Conservation (phyloP, 2,888 invertebrate genomes). For the Metacarcinus magister region DNA sequence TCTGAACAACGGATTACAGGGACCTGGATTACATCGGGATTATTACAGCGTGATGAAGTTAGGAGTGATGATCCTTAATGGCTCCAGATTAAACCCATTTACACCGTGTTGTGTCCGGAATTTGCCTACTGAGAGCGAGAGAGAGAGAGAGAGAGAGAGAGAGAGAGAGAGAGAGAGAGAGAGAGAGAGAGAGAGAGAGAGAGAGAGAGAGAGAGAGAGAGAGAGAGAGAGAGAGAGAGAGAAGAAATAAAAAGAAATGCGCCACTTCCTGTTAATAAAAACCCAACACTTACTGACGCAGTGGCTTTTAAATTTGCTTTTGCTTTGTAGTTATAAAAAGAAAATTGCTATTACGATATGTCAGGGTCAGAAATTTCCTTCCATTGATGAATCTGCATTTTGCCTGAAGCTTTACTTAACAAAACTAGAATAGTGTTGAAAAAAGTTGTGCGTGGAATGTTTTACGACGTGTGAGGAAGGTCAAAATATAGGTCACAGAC, state of each 20-base stretch:
- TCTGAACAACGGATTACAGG: background rate
- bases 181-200: slow-evolving; percentile 2
- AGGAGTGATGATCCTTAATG: slow-evolving; percentile 14
- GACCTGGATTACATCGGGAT: background rate
- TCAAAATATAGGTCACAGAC: no score
- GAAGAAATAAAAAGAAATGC: background rate
- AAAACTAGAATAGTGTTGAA: no score
- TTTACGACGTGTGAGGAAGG: no score
- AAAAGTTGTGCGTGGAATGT: no score
- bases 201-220: slow-evolving; percentile 2
- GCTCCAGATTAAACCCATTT: background rate
- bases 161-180: slow-evolving; percentile 22
- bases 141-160: slow-evolving; percentile 26
- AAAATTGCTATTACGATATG: no score
- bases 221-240: slow-evolving; percentile 6
- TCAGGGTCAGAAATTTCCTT: no score
- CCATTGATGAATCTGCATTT: no score
- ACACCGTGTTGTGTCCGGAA: background rate
- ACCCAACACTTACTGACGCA: no score
- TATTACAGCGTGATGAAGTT: background rate
- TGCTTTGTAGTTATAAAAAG: no score
- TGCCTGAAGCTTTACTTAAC: no score
- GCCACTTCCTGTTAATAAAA: no score
- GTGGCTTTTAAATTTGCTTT: no score
- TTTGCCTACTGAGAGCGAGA: background rate